Evolutionary conservation across 2,797 vertebrate genomes (phyloP), one percentile per base, ranked within the genome.

Genomic region (Crocidura indochinensis): DNA sequence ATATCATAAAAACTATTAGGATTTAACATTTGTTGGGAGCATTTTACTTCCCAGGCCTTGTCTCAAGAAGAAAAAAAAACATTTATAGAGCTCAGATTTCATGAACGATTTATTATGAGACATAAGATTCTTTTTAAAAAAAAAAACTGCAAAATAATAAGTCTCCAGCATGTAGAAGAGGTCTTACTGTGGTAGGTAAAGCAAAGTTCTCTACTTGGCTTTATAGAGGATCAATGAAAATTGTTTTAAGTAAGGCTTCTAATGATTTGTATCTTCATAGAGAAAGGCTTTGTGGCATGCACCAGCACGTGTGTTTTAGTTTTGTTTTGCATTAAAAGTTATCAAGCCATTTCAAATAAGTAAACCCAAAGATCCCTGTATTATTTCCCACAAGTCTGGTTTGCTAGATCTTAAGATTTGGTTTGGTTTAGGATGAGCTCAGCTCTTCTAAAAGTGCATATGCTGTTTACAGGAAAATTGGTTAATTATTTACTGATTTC

Each of bases 1-100:
- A 38, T 38, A 90, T 84, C 69, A 73, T 91, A 95, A 95, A 91
- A 83, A 84, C 14, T 29, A 67, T 49, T 77, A 56, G 9, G 62
- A 56, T 82, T 86, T 86, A 90, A 78, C 71, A 56, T 90, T 94
- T 65, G 38, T 56, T 77, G 46, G 76, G 65, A 60, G 38, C 3
- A 15, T 56, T 92, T 26, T 56, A 77, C 65, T 92, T 44, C 93
- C 64, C 20, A 71, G 46, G 38, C 29, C 94, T 22, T 60, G 89
- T 27, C 17, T 10, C 22, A 71, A 56, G 60, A 73, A 75, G 38
- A 5, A 51, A 10, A 51, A 53, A 93, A 72, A 68, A 82, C n/a
- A 64, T 80, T 90, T 93, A 93, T 51, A 72, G 51, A 93, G 11
- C 27, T 83, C 64, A 89, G 19, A 67, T 62, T 87, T 10, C 22